Evolutionary conservation across 2,888 invertebrate genomes (phyloP).

Genomic region (Lycophotia porphyrea): DNA sequence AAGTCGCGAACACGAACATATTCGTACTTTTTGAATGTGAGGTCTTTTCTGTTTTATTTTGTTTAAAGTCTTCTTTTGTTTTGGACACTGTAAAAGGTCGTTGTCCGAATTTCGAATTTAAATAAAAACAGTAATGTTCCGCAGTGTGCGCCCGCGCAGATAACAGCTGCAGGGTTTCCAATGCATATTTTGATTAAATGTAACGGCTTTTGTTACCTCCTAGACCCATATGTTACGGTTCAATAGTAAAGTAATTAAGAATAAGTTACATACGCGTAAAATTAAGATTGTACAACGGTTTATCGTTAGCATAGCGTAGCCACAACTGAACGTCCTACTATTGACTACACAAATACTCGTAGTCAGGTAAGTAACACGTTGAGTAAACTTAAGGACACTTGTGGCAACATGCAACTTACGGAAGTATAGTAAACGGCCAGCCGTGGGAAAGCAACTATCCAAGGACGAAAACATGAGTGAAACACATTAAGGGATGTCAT

Average conservation of each 20-base stretch:
- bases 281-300: slow-evolving; percentile 37
- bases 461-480: slow-evolving; percentile 69
- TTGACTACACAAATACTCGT: slow-evolving; percentile 58
- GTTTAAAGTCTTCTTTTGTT: slow-evolving; percentile 47
- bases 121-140: slow-evolving; percentile 89
- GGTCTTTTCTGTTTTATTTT: slow-evolving; percentile 46
- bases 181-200: slow-evolving; percentile 66
- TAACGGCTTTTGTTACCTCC: slow-evolving; percentile 62
- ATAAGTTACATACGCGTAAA: slow-evolving; percentile 23
- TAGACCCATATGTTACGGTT: slow-evolving; percentile 59
- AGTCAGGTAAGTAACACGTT: slow-evolving; percentile 57
- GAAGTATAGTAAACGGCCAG: slow-evolving; percentile 76
- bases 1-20: slow-evolving; percentile 39
- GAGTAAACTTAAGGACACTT: slow-evolving; percentile 72
- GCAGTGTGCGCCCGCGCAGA: slow-evolving; percentile 78
- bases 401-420: slow-evolving; percentile 70
- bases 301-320: slow-evolving; percentile 34
- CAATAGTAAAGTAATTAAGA: slow-evolving; percentile 51
- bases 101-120: slow-evolving; percentile 79
- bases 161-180: slow-evolving; percentile 78
- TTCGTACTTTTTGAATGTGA: slow-evolving; percentile 45
- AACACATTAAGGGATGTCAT: slow-evolving; percentile 65
- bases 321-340: slow-evolving; percentile 39
- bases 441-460: slow-evolving; percentile 80
- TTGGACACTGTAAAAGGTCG: slow-evolving; percentile 60